A percentile compares a stretch with the other conserved stretches of the same genome.
Evolutionary conservation across 2,888 invertebrate genomes (phyloP).

Genomic region (Coenonympha glycerion): DNA sequence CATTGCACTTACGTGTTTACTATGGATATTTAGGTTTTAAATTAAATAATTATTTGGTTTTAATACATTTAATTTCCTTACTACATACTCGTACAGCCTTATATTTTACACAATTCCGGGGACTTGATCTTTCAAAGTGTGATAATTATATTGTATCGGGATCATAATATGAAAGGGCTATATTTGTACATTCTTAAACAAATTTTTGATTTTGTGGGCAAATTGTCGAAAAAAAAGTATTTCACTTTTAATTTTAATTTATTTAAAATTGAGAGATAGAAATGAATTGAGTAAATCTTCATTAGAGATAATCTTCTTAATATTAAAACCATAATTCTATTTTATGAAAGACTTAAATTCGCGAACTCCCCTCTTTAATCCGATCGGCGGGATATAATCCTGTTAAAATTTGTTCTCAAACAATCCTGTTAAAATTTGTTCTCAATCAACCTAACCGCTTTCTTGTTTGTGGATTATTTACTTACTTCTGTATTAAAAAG

Average conservation of each 20-base stretch:
- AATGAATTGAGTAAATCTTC: background rate
- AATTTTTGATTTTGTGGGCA: too few species aligned
- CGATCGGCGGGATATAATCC: background rate
- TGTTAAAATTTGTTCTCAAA: background rate
- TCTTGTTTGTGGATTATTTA: background rate
- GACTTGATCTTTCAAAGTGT: too few species aligned
- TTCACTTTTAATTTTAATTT: too few species aligned
- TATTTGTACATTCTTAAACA: too few species aligned
- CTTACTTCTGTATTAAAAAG: background rate
- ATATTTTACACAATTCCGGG: too few species aligned
- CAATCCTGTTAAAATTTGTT: background rate
- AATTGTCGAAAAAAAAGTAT: too few species aligned
- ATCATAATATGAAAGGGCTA: too few species aligned
- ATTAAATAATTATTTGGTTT: too few species aligned
- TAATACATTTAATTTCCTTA: too few species aligned
- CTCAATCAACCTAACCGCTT: background rate
- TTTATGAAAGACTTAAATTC: background rate
- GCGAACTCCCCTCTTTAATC: background rate
- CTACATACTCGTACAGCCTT: too few species aligned
- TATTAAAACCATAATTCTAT: background rate
- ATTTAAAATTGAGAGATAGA: background rate
- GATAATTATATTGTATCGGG: too few species aligned
- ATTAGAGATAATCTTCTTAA: background rate
- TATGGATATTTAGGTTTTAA: too few species aligned
- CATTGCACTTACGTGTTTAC: background rate